Base-by-base conservation (phyloP, 2,888 invertebrate genomes). In the Nemotelus nigrinus region DNA sequence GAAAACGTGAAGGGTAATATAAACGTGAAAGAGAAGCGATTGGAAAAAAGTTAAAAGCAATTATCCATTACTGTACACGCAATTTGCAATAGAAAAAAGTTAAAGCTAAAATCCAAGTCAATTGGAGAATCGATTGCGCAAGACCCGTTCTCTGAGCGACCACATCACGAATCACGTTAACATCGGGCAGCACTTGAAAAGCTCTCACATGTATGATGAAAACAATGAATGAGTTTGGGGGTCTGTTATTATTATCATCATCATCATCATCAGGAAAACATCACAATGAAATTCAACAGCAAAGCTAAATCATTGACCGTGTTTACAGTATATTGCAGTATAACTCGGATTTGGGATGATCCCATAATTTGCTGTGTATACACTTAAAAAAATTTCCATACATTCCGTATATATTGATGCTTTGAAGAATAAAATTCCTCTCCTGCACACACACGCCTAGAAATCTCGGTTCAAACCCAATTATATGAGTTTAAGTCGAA, bases 241-340 rank as follows among this genome's bases (percentile, higher is more conserved):
- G 43, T 25, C 7, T 63, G 63, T 63, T 43, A 10, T 25, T 43
- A 63, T 63, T 43, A 63, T 63, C 63, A 63, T 41, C 63, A 63
- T 41, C 63, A 63, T 63, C 63, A 63, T 8, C 25, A 63, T 63
- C 58, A 58, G 7, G 4, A 63, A 63, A 63, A 63, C 43, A 63
- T 63, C 39, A 63, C 63, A 63, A 63, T 63, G 7, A 63, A 63
- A 63, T 43, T 2, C 43, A 63, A 63, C 41, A 63, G 63, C 63
- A 63, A 63, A 63, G 43, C 63, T 43, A 63, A 63, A n/a, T 25
- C 25, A 25, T 25, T 25, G 25, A 25, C 25, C 25, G 25, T 25
- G 25, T 1, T 25, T 25, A 25, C 25, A 25, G 25, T 1, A 25
- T 25, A 25, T 25, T 25, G 0, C 25, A 25, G 25, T 25, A 25